These are phyloP conservation scores for Caenorhabditis sp. DNA, from an alignment of 2,888 invertebrate genomes.

Conservation along the genomic window DNA sequence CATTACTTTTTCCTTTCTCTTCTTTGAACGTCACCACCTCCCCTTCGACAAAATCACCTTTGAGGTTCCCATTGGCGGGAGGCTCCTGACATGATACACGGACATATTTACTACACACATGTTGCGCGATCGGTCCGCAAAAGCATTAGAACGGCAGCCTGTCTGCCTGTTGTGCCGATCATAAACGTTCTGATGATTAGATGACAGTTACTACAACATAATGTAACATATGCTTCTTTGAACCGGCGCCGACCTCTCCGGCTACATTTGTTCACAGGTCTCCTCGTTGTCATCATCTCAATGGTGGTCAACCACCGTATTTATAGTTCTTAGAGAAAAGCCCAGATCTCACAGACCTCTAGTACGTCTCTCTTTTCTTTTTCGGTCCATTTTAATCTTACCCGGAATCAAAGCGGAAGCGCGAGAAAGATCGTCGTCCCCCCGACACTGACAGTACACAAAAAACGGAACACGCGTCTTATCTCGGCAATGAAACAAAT, in stretches of 20 bases:
- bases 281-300: neutral
- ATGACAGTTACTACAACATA: slow-evolving; percentile 22
- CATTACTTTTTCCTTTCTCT: neutral
- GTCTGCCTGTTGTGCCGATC: neutral
- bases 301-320: no score
- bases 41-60: neutral
- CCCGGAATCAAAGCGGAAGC: slow-evolving; percentile 28
- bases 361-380: no score
- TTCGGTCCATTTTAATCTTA: slow-evolving; percentile 17
- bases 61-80: no score
- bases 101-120: slow-evolving; percentile 10
- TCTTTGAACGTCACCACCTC: neutral
- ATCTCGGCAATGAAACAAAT: slow-evolving; percentile 47
- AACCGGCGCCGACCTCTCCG: neutral
- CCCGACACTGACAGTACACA: slow-evolving; percentile 12
- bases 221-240: slow-evolving; percentile 11
- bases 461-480: slow-evolving; percentile 23
- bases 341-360: no score
- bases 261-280: neutral
- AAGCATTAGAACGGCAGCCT: neutral
- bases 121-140: slow-evolving; percentile 1
- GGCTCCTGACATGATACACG: slow-evolving; percentile 7
- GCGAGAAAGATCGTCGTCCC: slow-evolving; percentile 3
- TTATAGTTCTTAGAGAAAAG: no score
- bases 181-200: slow-evolving; percentile 22